A percentile compares a stretch with the other conserved stretches of the same genome.
These are phyloP conservation scores for Lepidochrysops patricia DNA, from an alignment of 2,888 invertebrate species.

Conservation along the genomic window DNA sequence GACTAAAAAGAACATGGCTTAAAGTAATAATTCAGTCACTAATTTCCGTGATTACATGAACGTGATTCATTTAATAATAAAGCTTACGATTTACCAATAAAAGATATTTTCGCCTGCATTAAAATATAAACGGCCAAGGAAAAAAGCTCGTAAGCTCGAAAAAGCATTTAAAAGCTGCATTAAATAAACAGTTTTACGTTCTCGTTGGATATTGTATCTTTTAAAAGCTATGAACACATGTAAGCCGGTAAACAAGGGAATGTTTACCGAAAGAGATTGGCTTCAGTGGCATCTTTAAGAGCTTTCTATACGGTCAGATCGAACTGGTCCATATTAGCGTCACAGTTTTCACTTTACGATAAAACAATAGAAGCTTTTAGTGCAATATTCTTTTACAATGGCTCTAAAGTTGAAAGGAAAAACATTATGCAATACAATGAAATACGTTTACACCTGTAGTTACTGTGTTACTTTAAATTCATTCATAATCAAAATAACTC, in stretches of 20 bases:
- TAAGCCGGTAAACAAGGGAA: conserved; percentile 23
- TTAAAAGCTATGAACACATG: conserved; percentile 22
- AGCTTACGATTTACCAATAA: too few species aligned
- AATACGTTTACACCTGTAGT: too few species aligned
- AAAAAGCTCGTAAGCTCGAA: background rate
- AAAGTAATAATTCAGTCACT: too few species aligned
- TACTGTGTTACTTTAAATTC: background rate
- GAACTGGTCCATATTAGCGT: conserved; percentile 1
- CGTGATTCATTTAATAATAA: too few species aligned
- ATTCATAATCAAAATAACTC: background rate
- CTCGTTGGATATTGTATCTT: conserved; percentile 24
- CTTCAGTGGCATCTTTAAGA: conserved; percentile 15
- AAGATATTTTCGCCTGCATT: background rate
- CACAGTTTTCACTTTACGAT: background rate
- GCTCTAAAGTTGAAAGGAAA: background rate
- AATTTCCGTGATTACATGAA: too few species aligned
- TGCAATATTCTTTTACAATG: background rate
- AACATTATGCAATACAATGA: too few species aligned
- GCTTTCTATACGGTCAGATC: conserved; percentile 1
- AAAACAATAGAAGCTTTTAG: conserved; percentile 1
- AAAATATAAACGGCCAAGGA: background rate
- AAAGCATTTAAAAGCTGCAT: conserved; percentile 1
- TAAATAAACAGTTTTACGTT: conserved; percentile 5
- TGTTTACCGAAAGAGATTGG: conserved; percentile 26
- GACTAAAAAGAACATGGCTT: too few species aligned